Base-by-base conservation (phyloP, 2,888 invertebrate species). In the Graphium colonna region DNA sequence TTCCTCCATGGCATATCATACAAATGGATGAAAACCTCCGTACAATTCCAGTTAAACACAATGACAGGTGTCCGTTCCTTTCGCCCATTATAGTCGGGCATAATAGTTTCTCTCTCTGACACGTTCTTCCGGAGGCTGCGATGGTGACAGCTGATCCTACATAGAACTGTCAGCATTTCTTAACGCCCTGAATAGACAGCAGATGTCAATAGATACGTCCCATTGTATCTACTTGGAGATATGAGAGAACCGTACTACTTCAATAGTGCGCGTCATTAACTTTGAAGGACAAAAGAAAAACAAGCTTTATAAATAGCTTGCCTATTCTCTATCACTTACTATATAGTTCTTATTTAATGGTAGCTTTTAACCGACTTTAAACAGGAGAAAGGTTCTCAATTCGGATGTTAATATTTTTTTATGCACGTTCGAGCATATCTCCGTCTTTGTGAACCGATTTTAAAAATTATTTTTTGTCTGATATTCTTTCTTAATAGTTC, bases 101-200 rank as follows among this genome's bases (percentile, higher is more conserved):
- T 86, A 82, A 79, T 75, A 72, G 76, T 67, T 77, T 82, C 82
- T 77, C 79, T 64, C 77, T 82, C 63, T 80, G 85, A 85, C 80
- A 82, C 75, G 68, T 86, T 84, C 83, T 84, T 85, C 84, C 86
- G 76, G 69, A 60, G 67, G 68, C 73, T 73, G 73, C 71, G 69
- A 68, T 55, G 63, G 69, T 56, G 39, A 42, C 48, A 52, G 55
- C 52, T 68, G 82, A 83, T 82, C 71, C 56, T 75, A 84, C 82
- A 78, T 67, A 65, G 68, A 8, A n/a, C 51, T 38, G 63, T 63
- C 63, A 61, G 62, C 63, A 65, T 73, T 73, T 78, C 73, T 70
- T 73, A 69, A 69, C 65, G 61, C 60, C 60, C 58, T 73, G 71
- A 75, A 76, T 71, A 61, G 62, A 62, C 44, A 50, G 45, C 46